These are phyloP conservation scores for Fissipunctia ypsillon DNA, from an alignment of 2,888 invertebrate genomes.

Conservation along the genomic window DNA sequence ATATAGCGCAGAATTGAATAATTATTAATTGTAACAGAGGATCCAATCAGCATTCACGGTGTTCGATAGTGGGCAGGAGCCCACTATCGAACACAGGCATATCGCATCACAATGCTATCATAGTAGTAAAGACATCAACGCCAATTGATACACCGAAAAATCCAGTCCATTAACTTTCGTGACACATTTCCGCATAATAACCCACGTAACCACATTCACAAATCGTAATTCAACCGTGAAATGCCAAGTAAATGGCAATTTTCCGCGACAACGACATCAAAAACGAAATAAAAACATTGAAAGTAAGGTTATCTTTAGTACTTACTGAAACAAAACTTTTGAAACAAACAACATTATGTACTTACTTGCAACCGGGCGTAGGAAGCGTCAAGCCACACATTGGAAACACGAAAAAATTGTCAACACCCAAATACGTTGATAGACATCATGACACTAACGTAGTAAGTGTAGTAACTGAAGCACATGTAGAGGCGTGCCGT, in stretches of 20 bases:
- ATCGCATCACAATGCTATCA: conserved; percentile 8
- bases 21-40: not conserved
- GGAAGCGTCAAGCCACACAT: conserved; percentile 71
- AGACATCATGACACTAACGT: conserved; percentile 83
- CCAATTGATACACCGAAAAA: conserved; percentile 32
- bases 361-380: conserved; percentile 76
- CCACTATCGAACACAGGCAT: not conserved
- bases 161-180: conserved; percentile 25
- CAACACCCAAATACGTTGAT: conserved; percentile 83
- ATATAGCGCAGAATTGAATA: no score
- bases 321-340: conserved; percentile 58
- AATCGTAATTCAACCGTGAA: conserved; percentile 42
- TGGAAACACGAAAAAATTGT: conserved; percentile 75
- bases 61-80: no score
- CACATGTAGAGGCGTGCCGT: conserved; percentile 84
- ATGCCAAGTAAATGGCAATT: conserved; percentile 53
- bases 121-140: conserved; percentile 48
- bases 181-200: conserved; percentile 45
- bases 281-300: conserved; percentile 65
- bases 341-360: conserved; percentile 64
- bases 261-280: conserved; percentile 41
- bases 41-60: not conserved
- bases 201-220: conserved; percentile 23
- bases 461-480: conserved; percentile 80
- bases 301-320: conserved; percentile 63